Conservation (phyloP, 2,113 vertebrate genomes). For the Paedocypris sp. region DNA sequence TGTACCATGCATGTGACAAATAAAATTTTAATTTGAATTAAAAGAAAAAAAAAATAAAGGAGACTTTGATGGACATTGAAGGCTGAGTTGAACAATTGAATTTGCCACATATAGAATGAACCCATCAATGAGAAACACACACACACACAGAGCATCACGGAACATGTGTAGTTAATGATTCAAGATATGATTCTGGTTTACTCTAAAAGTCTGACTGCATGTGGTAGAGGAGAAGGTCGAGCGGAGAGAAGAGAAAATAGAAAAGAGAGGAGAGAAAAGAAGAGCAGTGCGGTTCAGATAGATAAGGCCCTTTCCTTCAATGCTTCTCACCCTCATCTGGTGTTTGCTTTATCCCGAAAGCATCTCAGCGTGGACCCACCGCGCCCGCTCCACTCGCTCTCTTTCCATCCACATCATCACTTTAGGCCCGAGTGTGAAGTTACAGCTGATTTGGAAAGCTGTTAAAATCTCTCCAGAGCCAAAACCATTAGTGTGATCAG, state of each 20-base stretch:
- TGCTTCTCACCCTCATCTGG: not conserved
- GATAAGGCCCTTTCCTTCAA: slow-evolving; percentile 12
- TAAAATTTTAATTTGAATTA: not conserved
- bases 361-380: slow-evolving; percentile 1
- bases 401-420: slow-evolving; percentile 25
- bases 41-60: not conserved
- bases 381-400: slow-evolving; percentile 1
- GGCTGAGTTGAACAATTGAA: too few relatives aligned
- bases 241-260: too few relatives aligned
- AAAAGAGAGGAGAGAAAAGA: too few relatives aligned
- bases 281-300: not conserved
- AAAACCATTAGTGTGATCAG: not conserved
- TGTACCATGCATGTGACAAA: too few relatives aligned
- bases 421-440: slow-evolving; percentile 1
- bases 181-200: not conserved
- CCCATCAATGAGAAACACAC: too few relatives aligned
- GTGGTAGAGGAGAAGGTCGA: not conserved
- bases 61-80: too few relatives aligned
- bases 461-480: not conserved
- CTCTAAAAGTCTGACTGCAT: not conserved
- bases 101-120: too few relatives aligned
- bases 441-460: slow-evolving; percentile 6
- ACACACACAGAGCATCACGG: too few relatives aligned
- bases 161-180: not conserved
- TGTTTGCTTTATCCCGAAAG: slow-evolving; percentile 4